Conservation (phyloP, 1,140 invertebrate species). For the Panulirus ornatus region DNA sequence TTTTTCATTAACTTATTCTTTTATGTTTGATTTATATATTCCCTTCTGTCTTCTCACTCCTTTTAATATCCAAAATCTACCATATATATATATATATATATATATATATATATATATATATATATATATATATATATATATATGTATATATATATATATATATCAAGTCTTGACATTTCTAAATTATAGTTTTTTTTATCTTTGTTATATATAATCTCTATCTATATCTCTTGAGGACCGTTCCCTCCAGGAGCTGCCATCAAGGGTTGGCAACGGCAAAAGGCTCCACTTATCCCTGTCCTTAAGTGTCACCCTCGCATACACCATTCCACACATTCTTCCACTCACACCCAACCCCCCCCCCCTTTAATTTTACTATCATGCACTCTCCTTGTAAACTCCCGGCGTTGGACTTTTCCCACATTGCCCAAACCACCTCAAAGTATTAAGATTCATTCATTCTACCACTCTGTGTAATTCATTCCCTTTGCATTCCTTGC, state of each 20-base stretch:
- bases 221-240: background rate
- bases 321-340: too few relatives aligned
- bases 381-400: too few relatives aligned
- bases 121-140: background rate
- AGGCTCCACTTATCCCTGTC: too few relatives aligned
- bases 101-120: background rate
- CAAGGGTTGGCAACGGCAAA: background rate
- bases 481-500: too few relatives aligned
- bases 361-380: too few relatives aligned
- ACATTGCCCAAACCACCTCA: too few relatives aligned
- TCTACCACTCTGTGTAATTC: too few relatives aligned
- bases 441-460: too few relatives aligned
- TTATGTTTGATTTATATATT: background rate
- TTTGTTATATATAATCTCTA: background rate
- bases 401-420: background rate
- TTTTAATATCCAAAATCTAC: background rate
- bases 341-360: too few relatives aligned
- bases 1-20: background rate
- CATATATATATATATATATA: conserved; percentile 31
- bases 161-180: background rate
- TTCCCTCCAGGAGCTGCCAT: too few relatives aligned
- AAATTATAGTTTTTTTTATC: background rate
- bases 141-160: background rate
- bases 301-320: too few relatives aligned
- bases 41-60: too few relatives aligned